phyloP scores from a whole-genome alignment of 2,113 vertebrate species.

The Cricetomys ansorgei region DNA sequence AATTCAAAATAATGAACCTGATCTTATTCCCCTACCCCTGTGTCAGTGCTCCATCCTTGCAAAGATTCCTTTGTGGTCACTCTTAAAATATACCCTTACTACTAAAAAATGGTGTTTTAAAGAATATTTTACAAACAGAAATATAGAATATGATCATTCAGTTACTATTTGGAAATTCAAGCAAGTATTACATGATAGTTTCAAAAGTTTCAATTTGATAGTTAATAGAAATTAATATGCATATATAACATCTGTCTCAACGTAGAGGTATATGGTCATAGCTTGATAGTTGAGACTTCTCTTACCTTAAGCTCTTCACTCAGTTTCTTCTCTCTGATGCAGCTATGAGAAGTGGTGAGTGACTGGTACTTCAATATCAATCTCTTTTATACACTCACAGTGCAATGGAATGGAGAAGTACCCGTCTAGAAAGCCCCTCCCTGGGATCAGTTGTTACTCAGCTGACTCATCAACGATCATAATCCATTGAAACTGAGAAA shows the following conservation, averaged over 20 bases:
- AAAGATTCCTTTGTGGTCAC: not conserved
- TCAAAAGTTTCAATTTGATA: not conserved
- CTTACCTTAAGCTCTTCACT: slow-evolving; percentile 43
- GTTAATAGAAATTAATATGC: not conserved
- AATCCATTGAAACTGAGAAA: slow-evolving; percentile 51
- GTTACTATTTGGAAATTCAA: slow-evolving; percentile 38
- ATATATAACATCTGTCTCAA: not conserved
- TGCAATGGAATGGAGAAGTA: not conserved
- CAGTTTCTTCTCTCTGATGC: not conserved
- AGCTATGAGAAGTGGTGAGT: not conserved
- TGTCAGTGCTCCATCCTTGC: accelerated
- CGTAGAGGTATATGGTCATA: not conserved
- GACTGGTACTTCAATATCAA: not conserved
- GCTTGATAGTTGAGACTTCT: not conserved
- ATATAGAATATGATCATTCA: not conserved
- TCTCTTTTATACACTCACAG: slow-evolving; percentile 58
- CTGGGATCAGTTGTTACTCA: slow-evolving; percentile 22
- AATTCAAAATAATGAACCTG: not conserved
- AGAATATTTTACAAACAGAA: not conserved
- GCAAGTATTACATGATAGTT: not conserved
- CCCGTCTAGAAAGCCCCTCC: slow-evolving; percentile 7
- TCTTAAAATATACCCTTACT: not conserved
- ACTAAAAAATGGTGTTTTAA: not conserved
- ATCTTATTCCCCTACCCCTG: not conserved
- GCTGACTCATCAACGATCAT: slow-evolving; percentile 49